A percentile compares a stretch with the other conserved stretches of the same genome.
Evolutionary conservation across 2,888 invertebrate species (phyloP).

Genomic region (Allolobophora icterica): DNA sequence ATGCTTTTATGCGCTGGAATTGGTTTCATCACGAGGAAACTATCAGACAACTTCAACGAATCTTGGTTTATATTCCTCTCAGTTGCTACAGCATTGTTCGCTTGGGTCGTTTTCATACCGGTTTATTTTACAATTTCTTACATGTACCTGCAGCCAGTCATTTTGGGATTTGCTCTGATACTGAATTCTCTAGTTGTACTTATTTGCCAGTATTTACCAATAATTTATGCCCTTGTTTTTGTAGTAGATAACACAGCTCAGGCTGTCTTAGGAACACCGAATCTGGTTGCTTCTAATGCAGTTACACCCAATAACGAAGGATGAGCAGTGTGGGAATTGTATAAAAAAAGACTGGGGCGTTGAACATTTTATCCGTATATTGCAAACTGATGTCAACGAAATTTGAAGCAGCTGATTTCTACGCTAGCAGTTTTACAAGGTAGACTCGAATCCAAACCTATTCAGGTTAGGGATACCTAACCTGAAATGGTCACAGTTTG

Average conservation of each 20-base stretch:
- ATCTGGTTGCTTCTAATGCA: too few relatives aligned
- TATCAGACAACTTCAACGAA: constrained; percentile 47
- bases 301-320: too few relatives aligned
- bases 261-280: too few relatives aligned
- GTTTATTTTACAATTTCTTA: constrained; percentile 43
- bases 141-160: constrained; percentile 35
- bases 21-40: constrained; percentile 44
- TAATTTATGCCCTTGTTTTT: constrained; percentile 41
- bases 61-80: constrained; percentile 47
- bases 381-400: too few relatives aligned
- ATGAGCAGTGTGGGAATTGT: too few relatives aligned
- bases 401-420: too few relatives aligned
- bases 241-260: constrained; percentile 34
- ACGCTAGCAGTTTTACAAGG: too few relatives aligned
- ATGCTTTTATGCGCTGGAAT: constrained; percentile 38
- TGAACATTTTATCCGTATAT: too few relatives aligned
- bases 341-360: too few relatives aligned
- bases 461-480: too few relatives aligned
- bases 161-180: constrained; percentile 38
- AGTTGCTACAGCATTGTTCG: constrained; percentile 41
- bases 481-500: too few relatives aligned
- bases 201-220: constrained; percentile 40
- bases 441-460: too few relatives aligned
- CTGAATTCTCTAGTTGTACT: constrained; percentile 41
- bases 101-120: constrained; percentile 45